Percentiles rank a stretch among this genome's conserved stretches.
Evolutionary conservation across 2,113 vertebrate species (phyloP).

Genomic region (Lophotis ruficrista): DNA sequence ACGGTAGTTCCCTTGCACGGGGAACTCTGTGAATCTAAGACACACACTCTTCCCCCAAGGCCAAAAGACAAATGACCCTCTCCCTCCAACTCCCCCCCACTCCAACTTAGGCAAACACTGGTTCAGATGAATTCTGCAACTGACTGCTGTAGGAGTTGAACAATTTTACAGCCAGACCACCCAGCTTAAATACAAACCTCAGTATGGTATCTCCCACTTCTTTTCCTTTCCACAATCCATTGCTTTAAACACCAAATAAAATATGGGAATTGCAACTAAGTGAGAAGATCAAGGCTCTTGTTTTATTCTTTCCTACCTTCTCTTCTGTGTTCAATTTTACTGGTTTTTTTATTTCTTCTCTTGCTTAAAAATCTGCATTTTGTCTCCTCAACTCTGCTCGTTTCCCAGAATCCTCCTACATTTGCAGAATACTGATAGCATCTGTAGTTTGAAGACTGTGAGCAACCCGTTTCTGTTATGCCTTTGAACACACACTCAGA

Average conservation of each 20-base stretch:
- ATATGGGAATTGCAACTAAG: not conserved
- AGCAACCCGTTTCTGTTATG: not conserved
- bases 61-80: not conserved
- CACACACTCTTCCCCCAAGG: not conserved
- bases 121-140: not conserved
- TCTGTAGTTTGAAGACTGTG: not conserved
- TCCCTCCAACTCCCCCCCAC: too few relatives aligned
- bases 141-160: not conserved
- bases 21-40: not conserved
- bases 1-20: not conserved
- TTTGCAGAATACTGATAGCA: not conserved
- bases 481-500: not conserved
- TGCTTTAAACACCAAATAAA: not conserved
- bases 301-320: not conserved
- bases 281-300: not conserved
- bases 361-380: not conserved
- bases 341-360: not conserved
- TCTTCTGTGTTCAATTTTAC: not conserved
- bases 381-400: not conserved
- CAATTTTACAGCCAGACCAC: not conserved
- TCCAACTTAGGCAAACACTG: not conserved
- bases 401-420: not conserved
- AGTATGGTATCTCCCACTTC: not conserved
- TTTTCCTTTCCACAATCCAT: not conserved
- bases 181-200: not conserved